Evolutionary conservation across 2,888 invertebrate genomes (phyloP), one percentile per base, ranked within the genome.

Genomic region (Apotomis turbidana): DNA sequence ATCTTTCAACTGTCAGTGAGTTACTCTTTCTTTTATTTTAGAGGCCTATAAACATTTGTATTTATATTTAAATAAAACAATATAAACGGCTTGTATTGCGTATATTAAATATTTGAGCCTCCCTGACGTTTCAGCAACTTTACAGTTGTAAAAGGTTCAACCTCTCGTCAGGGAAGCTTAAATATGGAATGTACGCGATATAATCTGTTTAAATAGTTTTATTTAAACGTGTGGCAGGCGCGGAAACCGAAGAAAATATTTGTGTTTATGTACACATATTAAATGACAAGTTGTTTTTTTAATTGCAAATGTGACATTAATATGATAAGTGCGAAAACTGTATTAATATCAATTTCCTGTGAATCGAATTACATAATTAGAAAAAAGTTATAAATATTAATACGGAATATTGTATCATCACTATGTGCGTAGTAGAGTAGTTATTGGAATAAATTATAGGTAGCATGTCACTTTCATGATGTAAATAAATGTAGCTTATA

Each of bases 331-430:
- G n/a, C 44, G 52, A 51, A 52, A 55, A 49, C 0, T 59, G 41
- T 64, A 73, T 58, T 59, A 59, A 63, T 55, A 13, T 54, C 66
- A 70, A 73, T 71, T 70, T 70, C 63, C 66, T 73, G 71, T 75
- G 72, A 72, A 62, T 63, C 52, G 61, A 58, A 60, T 77, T 75
- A 70, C 61, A 69, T 69, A 74, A 76, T 36, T 55, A 66, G 57
- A 77, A 74, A 76, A 77, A 77, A 76, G 76, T 76, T 72, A 60
- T 71, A 59, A 59, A 72, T 71, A 72, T 68, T 68, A 13, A 68
- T 63, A 4, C 38, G 38, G 36, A 10, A 54, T 60, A 55, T 55
- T 49, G n/a, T 36, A 15, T 68, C 63, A 63, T 54, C 10, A 36
- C 41, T 27, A 55, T 67, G 66, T 52, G 55, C 44, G 44, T 72